Base-by-base conservation (phyloP, 2,888 invertebrate species). In the Brenthis daphne region DNA sequence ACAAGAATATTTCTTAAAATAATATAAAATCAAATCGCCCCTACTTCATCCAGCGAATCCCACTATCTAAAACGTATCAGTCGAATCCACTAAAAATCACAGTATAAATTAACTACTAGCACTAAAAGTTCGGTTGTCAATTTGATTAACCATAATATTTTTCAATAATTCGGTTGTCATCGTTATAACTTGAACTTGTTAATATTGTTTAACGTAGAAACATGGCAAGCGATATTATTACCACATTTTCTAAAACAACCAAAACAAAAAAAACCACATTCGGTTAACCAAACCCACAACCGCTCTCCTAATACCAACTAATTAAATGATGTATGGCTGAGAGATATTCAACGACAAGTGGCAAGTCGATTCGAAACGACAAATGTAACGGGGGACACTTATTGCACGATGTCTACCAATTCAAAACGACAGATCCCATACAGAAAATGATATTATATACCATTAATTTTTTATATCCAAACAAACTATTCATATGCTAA, bases 391-490 rank as follows among this genome's bases (percentile, higher is more conserved):
- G 65, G 51, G 51, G 54, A 63, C 48, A 68, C 43, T 63, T 85
- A 87, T 87, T 86, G 87, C 84, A 87, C 87, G 82, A 81, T 80
- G 43, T 82, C 78, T 81, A 83, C 78, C 55, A 73, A 37, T 2
- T 43, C 37, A 43, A 43, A 43, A 43, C 37, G 8, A 74, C 73
- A 71, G 71, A 73, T 79, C 76, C 75, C 82, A 86, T 83, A 86
- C 81, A 86, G 83, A 81, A 89, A 86, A 88, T 88, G 89, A 89
- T 89, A 90, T 90, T 78, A 80, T 75, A 90, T 90, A 89, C 83
- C 88, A 89, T 89, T 87, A 88, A 87, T 83, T 82, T 83, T 76
- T 48, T 47, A 51, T 54, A 50, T 50, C 47, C 60, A 65, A 56
- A 55, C 51, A 64, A 79, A 74, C 56, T 73, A 70, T 53, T 65